Conservation (phyloP, 2,888 invertebrate species). For the Tortrix viridana region DNA sequence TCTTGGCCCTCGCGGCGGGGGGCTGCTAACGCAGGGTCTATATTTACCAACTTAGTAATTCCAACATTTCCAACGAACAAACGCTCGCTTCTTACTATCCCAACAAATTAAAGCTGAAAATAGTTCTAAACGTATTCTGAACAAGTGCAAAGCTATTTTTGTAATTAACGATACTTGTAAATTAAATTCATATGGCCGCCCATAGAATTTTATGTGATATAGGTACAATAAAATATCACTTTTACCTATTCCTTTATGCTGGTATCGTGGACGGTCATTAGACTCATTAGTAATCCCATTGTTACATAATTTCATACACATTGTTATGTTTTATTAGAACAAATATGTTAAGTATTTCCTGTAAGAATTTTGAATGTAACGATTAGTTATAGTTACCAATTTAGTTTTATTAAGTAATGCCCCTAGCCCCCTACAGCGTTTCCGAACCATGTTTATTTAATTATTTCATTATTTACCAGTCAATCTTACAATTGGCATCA, state of each 20-base stretch:
- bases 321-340: neutral
- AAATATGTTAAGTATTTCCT: no score
- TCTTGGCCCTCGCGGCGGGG: conserved; percentile 52
- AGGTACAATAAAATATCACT: conserved; percentile 46
- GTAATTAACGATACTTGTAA: conserved; percentile 39
- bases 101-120: neutral
- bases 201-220: conserved; percentile 52
- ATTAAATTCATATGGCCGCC: conserved; percentile 48
- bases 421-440: no score
- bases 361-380: no score
- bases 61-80: conserved; percentile 21
- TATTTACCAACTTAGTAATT: conserved; percentile 28
- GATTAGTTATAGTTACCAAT: no score
- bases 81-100: conserved; percentile 30
- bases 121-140: neutral
- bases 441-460: no score
- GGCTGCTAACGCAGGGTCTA: conserved; percentile 44
- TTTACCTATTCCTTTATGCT: conserved; percentile 31
- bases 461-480: no score
- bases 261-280: conserved; percentile 23
- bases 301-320: neutral
- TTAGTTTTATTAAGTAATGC: no score
- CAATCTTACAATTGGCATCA: no score
- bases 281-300: conserved; percentile 6
- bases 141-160: neutral